Percentiles rank a stretch among this genome's conserved stretches.
phyloP scores from a whole-genome alignment of 2,888 invertebrate genomes.

The Drosophila tripunctata region DNA sequence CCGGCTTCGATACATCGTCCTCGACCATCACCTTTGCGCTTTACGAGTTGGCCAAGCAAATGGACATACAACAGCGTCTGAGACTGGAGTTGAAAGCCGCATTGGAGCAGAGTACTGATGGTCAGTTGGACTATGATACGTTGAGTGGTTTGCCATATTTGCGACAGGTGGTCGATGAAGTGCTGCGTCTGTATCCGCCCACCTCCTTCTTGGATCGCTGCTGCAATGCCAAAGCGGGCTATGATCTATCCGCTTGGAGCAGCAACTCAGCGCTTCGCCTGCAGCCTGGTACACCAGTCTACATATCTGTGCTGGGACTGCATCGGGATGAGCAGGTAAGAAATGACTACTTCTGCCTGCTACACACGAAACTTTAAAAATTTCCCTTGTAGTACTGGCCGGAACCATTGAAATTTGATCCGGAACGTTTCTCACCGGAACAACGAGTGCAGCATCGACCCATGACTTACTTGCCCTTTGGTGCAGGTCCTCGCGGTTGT shows the following conservation, averaged over 20 bases:
- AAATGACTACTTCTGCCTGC: background rate
- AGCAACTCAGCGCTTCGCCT: conserved; percentile 49
- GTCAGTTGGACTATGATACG: conserved; percentile 82
- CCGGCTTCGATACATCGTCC: conserved; percentile 82
- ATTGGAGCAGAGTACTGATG: conserved; percentile 62
- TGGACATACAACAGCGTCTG: conserved; percentile 81
- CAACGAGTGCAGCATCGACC: conserved; percentile 69
- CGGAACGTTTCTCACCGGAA: conserved; percentile 77
- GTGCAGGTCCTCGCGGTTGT: conserved; percentile 79
- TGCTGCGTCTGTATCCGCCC: conserved; percentile 81
- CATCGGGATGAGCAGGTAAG: conserved; percentile 80
- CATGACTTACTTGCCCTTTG: conserved; percentile 80
- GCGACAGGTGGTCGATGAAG: conserved; percentile 83
- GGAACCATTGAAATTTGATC: conserved; percentile 76
- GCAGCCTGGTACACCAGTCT: conserved; percentile 78
- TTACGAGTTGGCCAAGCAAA: conserved; percentile 83
- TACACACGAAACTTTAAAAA: no score
- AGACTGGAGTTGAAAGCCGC: conserved; percentile 82
- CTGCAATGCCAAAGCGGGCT: conserved; percentile 70
- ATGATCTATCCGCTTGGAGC: conserved; percentile 67
- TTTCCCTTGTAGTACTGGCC: conserved; percentile 70
- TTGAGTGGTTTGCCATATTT: conserved; percentile 84
- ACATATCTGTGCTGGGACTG: conserved; percentile 78
- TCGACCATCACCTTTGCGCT: conserved; percentile 84
- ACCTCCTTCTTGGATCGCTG: conserved; percentile 81